Evolutionary conservation across 2,888 invertebrate species (phyloP).

Genomic region (Graphium colonna): DNA sequence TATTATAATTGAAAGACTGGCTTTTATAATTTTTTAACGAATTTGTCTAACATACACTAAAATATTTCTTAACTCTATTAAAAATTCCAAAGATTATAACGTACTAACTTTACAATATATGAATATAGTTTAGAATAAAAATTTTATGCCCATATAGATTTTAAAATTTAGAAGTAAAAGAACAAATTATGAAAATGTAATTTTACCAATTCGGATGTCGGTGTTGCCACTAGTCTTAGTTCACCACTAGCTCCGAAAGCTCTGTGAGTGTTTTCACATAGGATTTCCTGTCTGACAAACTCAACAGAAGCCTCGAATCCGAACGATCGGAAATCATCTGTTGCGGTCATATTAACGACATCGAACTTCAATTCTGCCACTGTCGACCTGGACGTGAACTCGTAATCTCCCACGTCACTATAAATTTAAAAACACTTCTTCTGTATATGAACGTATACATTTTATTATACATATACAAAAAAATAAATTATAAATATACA

Average conservation of each 20-base stretch:
- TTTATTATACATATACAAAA: not conserved
- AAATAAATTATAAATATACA: not conserved
- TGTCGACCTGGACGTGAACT: conserved; percentile 87
- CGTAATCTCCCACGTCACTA: conserved; percentile 79
- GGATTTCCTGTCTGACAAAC: conserved; percentile 85
- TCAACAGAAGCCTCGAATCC: conserved; percentile 92
- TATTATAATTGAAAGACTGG: too few species aligned
- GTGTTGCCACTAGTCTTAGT: conserved; percentile 79
- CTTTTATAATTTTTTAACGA: too few species aligned
- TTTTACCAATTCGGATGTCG: conserved; percentile 75
- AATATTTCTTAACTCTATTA: too few species aligned
- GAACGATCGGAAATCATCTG: conserved; percentile 91
- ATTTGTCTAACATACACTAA: too few species aligned
- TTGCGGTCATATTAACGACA: conserved; percentile 89
- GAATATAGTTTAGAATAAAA: too few species aligned
- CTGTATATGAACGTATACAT: conserved; percentile 31
- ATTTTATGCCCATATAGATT: too few species aligned
- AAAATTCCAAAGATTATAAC: too few species aligned
- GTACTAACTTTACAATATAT: too few species aligned
- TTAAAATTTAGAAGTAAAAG: too few species aligned
- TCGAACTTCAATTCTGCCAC: conserved; percentile 90
- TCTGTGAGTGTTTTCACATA: conserved; percentile 84
- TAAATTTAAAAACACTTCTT: conserved; percentile 28
- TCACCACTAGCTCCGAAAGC: conserved; percentile 89
- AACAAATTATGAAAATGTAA: not conserved